Percentiles rank a stretch among this genome's conserved stretches.
Evolutionary conservation across 2,888 invertebrate species (phyloP).

Genomic region (Elmis aenea): DNA sequence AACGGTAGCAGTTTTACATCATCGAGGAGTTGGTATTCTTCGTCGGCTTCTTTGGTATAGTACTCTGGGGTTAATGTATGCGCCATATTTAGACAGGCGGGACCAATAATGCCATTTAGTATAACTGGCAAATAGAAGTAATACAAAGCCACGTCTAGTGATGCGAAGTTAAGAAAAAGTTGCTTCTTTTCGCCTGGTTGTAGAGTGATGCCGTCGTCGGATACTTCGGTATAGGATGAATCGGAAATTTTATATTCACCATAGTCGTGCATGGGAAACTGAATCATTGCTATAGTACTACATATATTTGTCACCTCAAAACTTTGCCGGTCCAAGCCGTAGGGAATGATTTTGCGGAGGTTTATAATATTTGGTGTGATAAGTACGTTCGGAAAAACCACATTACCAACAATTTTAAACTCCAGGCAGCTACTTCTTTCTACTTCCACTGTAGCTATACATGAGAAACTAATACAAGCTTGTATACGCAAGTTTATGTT

Average conservation of each 20-base stretch:
- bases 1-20: not conserved
- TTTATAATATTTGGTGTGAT: constrained; percentile 51
- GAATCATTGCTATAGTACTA: constrained; percentile 27
- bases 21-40: not conserved
- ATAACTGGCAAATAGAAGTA: constrained; percentile 56
- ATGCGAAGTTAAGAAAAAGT: constrained; percentile 44
- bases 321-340: constrained; percentile 32
- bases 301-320: constrained; percentile 39
- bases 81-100: constrained; percentile 42
- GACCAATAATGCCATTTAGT: constrained; percentile 56
- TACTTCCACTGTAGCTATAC: constrained; percentile 18
- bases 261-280: constrained; percentile 37
- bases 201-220: constrained; percentile 23
- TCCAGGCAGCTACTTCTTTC: constrained; percentile 45
- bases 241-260: constrained; percentile 39
- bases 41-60: constrained; percentile 20
- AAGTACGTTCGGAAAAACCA: constrained; percentile 50
- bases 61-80: constrained; percentile 22
- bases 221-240: constrained; percentile 18
- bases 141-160: constrained; percentile 48
- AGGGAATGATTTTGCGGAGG: constrained; percentile 46
- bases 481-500: constrained; percentile 20
- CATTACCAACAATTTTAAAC: constrained; percentile 48
- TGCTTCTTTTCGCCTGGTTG: constrained; percentile 30
- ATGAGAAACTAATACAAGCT: constrained; percentile 15